Evolutionary conservation across 2,113 vertebrate genomes (phyloP).

Genomic region (Sylvia atricapilla): DNA sequence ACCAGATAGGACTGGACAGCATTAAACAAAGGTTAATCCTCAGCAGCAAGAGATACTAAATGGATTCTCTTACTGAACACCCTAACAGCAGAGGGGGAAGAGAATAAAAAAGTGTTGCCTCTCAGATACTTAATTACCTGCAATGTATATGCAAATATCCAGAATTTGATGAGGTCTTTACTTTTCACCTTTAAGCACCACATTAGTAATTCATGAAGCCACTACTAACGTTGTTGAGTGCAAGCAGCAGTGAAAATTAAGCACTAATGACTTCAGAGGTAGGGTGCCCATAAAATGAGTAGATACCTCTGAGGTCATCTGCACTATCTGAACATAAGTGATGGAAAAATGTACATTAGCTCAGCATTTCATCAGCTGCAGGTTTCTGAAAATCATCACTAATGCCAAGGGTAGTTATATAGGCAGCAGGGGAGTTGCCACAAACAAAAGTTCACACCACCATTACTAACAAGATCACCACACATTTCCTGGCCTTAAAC

Average conservation of each 20-base stretch:
- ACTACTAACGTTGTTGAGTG: constrained; percentile 1
- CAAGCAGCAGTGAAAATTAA: constrained; percentile 58
- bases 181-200: constrained; percentile 63
- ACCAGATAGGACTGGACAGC: background rate
- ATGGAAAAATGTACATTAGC: background rate
- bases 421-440: background rate
- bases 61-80: background rate
- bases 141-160: constrained; percentile 65
- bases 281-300: constrained; percentile 46
- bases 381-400: background rate
- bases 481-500: background rate
- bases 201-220: constrained; percentile 70
- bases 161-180: constrained; percentile 70
- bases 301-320: constrained; percentile 58
- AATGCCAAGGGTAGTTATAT: constrained; percentile 3
- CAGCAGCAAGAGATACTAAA: constrained; percentile 12
- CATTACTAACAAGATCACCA: background rate
- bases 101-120: background rate
- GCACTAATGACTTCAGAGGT: constrained; percentile 61
- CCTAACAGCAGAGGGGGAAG: background rate
- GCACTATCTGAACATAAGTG: constrained; percentile 42
- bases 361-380: constrained; percentile 4
- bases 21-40: constrained; percentile 27
- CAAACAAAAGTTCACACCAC: background rate
- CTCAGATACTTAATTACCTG: constrained; percentile 59